A percentile compares a stretch with the other conserved stretches of the same genome.
Conservation (phyloP, 2,888 invertebrate genomes). For the Trichopria drosophilae region DNA sequence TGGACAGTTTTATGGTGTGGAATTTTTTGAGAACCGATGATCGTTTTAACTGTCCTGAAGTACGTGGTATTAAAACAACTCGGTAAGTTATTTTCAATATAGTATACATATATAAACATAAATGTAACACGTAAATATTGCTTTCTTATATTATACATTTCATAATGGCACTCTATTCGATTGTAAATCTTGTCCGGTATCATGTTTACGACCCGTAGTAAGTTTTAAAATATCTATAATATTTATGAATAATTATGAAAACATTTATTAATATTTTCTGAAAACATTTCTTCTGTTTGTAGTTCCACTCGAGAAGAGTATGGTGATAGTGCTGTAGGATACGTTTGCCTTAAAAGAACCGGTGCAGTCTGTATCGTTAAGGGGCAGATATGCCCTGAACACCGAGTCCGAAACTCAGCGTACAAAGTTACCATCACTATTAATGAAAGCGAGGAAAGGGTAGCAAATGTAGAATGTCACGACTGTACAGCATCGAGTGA, state of each 20-base stretch:
- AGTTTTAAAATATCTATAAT: neutral
- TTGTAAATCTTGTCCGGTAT: too few species aligned
- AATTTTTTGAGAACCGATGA: constrained; percentile 1
- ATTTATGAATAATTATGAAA: too few species aligned
- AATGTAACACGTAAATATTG: neutral
- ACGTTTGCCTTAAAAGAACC: constrained; percentile 3
- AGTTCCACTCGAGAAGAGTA: constrained; percentile 10
- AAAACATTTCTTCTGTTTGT: neutral
- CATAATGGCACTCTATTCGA: too few species aligned
- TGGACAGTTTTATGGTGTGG: constrained; percentile 8
- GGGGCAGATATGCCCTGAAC: constrained; percentile 28
- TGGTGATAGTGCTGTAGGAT: constrained; percentile 14
- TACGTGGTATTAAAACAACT: constrained; percentile 8
- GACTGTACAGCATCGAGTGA: constrained; percentile 17
- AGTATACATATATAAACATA: neutral
- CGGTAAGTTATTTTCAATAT: constrained; percentile 3
- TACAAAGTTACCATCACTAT: constrained; percentile 24
- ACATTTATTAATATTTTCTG: neutral
- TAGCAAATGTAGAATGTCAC: constrained; percentile 16
- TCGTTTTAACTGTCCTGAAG: neutral
- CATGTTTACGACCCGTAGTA: neutral
- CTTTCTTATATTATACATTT: neutral
- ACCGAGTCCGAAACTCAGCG: constrained; percentile 26
- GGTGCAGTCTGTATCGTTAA: constrained; percentile 22
- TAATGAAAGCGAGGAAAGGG: constrained; percentile 7